Percentiles rank a stretch among this genome's conserved stretches.
Evolutionary conservation across 1,140 invertebrate genomes (phyloP).

Genomic region (Carposina sasakii): DNA sequence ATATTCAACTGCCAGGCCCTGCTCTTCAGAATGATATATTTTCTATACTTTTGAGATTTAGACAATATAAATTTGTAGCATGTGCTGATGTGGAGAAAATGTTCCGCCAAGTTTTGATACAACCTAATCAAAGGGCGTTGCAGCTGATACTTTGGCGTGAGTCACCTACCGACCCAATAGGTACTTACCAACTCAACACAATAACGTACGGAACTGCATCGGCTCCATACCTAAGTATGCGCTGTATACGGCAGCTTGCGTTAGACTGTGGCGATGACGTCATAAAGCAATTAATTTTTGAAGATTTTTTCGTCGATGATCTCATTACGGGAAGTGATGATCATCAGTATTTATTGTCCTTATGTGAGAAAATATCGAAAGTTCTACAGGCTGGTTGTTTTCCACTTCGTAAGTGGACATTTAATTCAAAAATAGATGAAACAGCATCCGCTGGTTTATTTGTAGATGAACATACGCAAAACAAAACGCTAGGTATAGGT

Average conservation of each 20-base stretch:
- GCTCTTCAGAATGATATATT: constrained; percentile 45
- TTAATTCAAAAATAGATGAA: not conserved
- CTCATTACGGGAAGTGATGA: constrained; percentile 1
- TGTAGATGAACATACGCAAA: not conserved
- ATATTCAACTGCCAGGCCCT: constrained; percentile 37
- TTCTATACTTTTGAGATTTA: constrained; percentile 23
- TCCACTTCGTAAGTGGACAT: constrained; percentile 5
- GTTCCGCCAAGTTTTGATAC: not conserved
- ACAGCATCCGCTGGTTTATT: not conserved
- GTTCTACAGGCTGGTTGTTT: not conserved
- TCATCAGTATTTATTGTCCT: not conserved
- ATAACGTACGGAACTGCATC: not conserved
- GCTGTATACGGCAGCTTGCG: not conserved
- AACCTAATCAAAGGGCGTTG: not conserved
- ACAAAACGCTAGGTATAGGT: constrained; percentile 4
- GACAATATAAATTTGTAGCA: not conserved
- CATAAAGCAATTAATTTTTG: not conserved
- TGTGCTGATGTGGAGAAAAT: constrained; percentile 1
- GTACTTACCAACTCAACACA: not conserved
- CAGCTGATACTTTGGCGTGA: constrained; percentile 1
- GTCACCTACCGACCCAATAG: not conserved
- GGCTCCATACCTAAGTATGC: constrained; percentile 1
- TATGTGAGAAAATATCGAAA: not conserved
- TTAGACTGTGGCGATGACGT: not conserved
- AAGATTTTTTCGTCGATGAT: constrained; percentile 5